These are phyloP conservation scores for Seriola rivoliana DNA, from an alignment of 2,113 vertebrate genomes.

Conservation along the genomic window DNA sequence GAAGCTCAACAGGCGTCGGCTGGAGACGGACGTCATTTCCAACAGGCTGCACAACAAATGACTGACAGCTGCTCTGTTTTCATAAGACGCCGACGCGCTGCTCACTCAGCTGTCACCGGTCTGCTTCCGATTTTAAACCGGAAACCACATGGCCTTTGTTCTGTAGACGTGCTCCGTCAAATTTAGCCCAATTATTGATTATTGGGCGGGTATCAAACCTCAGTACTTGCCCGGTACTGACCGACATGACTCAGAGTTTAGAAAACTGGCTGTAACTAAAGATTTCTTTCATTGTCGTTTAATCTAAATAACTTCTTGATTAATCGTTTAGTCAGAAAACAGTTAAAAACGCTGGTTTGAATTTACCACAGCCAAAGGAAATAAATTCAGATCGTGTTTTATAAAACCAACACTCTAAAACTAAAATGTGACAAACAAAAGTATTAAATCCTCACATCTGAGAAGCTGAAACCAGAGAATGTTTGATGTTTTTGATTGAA, in stretches of 20 bases:
- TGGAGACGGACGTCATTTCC: constrained; percentile 44
- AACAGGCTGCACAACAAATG: constrained; percentile 16
- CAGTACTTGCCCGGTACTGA: background rate
- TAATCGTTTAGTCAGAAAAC: too few relatives aligned
- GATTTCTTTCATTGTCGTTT: background rate
- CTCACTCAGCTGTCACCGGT: constrained; percentile 35
- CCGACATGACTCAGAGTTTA: background rate
- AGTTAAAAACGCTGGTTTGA: too few relatives aligned
- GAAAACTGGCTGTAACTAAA: background rate
- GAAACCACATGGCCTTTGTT: constrained; percentile 13
- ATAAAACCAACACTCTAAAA: too few relatives aligned
- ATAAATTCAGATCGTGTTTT: too few relatives aligned
- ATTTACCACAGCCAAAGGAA: too few relatives aligned
- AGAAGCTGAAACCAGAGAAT: too few relatives aligned
- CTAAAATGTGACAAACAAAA: too few relatives aligned
- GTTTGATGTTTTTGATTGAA: too few relatives aligned
- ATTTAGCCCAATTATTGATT: background rate
- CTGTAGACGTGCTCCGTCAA: background rate
- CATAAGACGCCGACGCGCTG: constrained; percentile 34
- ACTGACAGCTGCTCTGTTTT: constrained; percentile 53
- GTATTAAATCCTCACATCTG: too few relatives aligned
- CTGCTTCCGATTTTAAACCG: background rate
- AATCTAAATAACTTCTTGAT: too few relatives aligned
- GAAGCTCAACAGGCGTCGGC: constrained; percentile 12
- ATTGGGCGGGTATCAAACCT: background rate